A percentile compares a stretch with the other conserved stretches of the same genome.
These are phyloP conservation scores for Ciconia maguari DNA, from an alignment of 2,113 vertebrate genomes.

Conservation along the genomic window DNA sequence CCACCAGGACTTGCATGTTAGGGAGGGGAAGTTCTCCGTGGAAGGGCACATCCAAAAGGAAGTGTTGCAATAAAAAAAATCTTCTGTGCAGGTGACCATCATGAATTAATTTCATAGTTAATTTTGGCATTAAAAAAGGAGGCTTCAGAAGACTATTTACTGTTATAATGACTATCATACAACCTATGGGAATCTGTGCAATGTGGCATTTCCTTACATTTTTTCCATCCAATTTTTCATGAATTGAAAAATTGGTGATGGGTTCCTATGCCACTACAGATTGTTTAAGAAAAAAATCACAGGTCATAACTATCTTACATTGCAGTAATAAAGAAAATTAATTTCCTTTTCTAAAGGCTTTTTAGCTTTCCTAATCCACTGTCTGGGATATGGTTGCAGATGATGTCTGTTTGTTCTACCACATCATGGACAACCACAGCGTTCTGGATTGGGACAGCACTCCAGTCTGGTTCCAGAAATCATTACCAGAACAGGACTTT, in stretches of 20 bases:
- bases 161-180: not conserved
- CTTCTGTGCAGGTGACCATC: not conserved
- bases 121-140: not conserved
- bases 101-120: not conserved
- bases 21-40: not conserved
- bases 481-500: not conserved
- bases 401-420: not conserved
- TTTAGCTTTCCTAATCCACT: not conserved
- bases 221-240: not conserved
- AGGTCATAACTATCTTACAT: not conserved
- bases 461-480: not conserved
- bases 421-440: not conserved
- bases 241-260: not conserved
- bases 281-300: not conserved
- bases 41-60: not conserved
- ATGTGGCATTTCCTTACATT: not conserved
- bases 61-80: not conserved
- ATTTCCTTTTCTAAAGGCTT: not conserved
- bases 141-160: not conserved
- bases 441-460: not conserved
- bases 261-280: not conserved
- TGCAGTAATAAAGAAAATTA: not conserved
- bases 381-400: not conserved
- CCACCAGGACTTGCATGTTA: not conserved
- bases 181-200: not conserved